Evolutionary conservation across 2,888 invertebrate species (phyloP), one percentile per base, ranked within the genome.

Genomic region (Netelia fuscicornis): DNA sequence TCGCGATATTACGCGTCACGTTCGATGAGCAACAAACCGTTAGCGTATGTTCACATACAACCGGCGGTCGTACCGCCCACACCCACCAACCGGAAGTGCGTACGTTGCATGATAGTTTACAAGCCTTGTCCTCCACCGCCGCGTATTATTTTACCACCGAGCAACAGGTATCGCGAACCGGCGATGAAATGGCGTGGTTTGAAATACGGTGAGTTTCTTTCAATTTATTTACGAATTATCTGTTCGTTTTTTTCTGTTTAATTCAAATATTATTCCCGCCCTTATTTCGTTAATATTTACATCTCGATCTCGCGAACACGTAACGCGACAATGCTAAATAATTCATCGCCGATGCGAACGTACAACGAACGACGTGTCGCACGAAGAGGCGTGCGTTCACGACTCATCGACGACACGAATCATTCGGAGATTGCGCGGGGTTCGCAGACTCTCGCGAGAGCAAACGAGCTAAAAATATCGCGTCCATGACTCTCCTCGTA

Each of bases 11-110:
- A 85, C 64, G 54, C 80, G 48, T 68, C 84, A 65, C 81, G 75
- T 17, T 81, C 82, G 64, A 86, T 85, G 74, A 70, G 11, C 48
- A 20, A 65, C 71, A 82, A 82, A 82, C 93, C 93, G n/a, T 89
- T 91, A 89, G 93, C 93, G 9, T 93, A 91, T 75, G 92, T 93
- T 80, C 91, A 92, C 84, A 93, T 93, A 58, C 91, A 92, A 81
- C 91, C 92, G 60, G 84, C 89, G 83, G 78, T 79, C 58, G 81
- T 84, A 58, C 83, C 88, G 76, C 71, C 88, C 30, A 80, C 89
- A 65, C 86, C 90, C 77, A 82, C 88, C 13, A 91, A 88, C 71
- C 89, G 92, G 87, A 93, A 93, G 84, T 93, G 93, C 87, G 87
- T 90, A 78, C 89, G 90, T 72, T 93, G 93, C 86, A 92, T 91